Conservation (phyloP, 2,888 invertebrate genomes). For the Cistogaster globosa region DNA sequence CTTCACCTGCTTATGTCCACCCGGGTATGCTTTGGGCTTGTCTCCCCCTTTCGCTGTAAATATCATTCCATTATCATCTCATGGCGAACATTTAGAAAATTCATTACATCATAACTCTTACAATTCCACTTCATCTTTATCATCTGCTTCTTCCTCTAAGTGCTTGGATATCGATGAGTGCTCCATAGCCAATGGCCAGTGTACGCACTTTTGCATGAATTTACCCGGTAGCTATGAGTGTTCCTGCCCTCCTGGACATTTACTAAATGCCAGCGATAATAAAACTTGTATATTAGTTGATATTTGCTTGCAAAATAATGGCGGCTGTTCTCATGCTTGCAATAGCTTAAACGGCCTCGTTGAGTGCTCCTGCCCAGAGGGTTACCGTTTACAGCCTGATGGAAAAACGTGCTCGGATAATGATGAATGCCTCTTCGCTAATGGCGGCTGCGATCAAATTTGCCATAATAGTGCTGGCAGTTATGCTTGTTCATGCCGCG, state of each 20-base stretch:
- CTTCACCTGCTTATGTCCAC: slow-evolving; percentile 83
- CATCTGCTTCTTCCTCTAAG: slow-evolving; percentile 54
- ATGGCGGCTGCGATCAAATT: slow-evolving; percentile 86
- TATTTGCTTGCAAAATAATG: slow-evolving; percentile 83
- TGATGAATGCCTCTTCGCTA: slow-evolving; percentile 84
- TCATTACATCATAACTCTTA: slow-evolving; percentile 56
- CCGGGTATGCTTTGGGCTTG: slow-evolving; percentile 82
- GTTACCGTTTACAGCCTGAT: slow-evolving; percentile 83
- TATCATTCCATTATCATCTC: slow-evolving; percentile 58
- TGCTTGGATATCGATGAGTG: slow-evolving; percentile 85
- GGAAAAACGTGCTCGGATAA: slow-evolving; percentile 82
- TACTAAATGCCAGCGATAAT: slow-evolving; percentile 75
- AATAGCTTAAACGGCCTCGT: slow-evolving; percentile 80
- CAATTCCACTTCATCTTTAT: slow-evolving; percentile 45
- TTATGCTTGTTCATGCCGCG: slow-evolving; percentile 84
- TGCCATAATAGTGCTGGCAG: slow-evolving; percentile 84
- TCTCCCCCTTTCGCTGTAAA: slow-evolving; percentile 38
- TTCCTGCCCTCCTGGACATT: slow-evolving; percentile 77
- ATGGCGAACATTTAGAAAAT: slow-evolving; percentile 10
- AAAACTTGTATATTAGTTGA: slow-evolving; percentile 83
- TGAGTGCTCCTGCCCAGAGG: slow-evolving; percentile 85
- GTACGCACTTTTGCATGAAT: slow-evolving; percentile 84
- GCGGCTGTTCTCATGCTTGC: slow-evolving; percentile 84
- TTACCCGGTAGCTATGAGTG: slow-evolving; percentile 78
- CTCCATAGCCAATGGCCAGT: slow-evolving; percentile 79